phyloP scores from a whole-genome alignment of 2,888 invertebrate species.

The Maniola hyperantus region DNA sequence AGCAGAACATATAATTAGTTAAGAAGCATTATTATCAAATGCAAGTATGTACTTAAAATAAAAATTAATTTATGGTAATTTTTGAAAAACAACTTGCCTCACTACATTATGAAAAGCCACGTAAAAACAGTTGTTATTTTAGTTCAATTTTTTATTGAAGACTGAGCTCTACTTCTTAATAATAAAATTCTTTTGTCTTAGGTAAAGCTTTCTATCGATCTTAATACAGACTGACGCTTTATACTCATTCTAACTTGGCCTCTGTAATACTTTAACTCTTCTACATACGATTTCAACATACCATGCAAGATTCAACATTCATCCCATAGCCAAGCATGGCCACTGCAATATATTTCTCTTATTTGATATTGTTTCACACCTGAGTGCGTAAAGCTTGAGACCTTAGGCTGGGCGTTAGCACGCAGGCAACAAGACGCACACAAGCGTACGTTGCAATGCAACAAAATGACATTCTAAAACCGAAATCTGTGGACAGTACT shows the following conservation, averaged over 20 bases:
- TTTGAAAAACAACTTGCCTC: too few species aligned
- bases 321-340: conserved; percentile 23
- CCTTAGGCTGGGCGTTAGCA: not conserved
- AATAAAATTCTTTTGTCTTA: not conserved
- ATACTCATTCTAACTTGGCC: conserved; percentile 14
- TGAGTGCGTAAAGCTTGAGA: conserved; percentile 33
- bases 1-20: too few species aligned
- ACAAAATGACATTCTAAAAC: not conserved
- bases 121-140: too few species aligned
- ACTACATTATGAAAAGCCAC: too few species aligned
- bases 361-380: conserved; percentile 31
- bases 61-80: too few species aligned
- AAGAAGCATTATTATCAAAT: too few species aligned
- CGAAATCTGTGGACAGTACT: too few species aligned
- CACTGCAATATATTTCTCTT: conserved; percentile 9
- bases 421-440: not conserved
- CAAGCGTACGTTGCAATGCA: not conserved
- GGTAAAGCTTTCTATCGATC: not conserved
- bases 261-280: conserved; percentile 22
- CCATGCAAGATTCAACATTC: conserved; percentile 25
- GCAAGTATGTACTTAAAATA: too few species aligned
- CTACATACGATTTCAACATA: conserved; percentile 12
- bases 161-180: too few species aligned
- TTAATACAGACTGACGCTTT: conserved; percentile 13
- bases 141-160: too few species aligned